phyloP scores from a whole-genome alignment of 1,140 invertebrate genomes.

The Drosophila lini region DNA sequence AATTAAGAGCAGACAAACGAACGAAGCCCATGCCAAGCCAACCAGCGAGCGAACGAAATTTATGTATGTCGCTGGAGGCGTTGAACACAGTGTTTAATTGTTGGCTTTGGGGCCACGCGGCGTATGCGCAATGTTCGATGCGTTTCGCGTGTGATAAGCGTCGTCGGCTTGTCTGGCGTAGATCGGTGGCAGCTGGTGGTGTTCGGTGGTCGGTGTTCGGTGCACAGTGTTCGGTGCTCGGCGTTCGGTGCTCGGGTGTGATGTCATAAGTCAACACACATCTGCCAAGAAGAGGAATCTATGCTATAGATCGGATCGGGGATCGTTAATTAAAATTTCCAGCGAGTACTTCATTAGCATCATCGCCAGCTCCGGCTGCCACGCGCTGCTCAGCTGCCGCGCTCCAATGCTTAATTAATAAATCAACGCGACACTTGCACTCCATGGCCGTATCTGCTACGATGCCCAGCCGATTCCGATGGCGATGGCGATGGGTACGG shows the following conservation, averaged over 20 bases:
- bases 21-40: background rate
- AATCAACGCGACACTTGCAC: constrained; percentile 84
- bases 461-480: constrained; percentile 23
- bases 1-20: constrained; percentile 66
- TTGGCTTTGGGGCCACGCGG: constrained; percentile 54
- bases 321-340: constrained; percentile 79
- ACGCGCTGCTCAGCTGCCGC: constrained; percentile 63
- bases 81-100: constrained; percentile 64
- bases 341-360: constrained; percentile 80
- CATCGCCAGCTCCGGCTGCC: constrained; percentile 58
- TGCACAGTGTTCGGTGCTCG: constrained; percentile 37
- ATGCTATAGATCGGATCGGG: constrained; percentile 62
- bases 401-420: constrained; percentile 84
- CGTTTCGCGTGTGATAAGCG: constrained; percentile 48
- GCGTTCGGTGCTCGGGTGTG: constrained; percentile 53
- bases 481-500: constrained; percentile 13
- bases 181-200: constrained; percentile 43
- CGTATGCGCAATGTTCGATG: constrained; percentile 67
- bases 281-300: constrained; percentile 35
- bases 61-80: constrained; percentile 51
- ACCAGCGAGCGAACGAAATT: constrained; percentile 24
- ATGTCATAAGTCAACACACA: constrained; percentile 77
- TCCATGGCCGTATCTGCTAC: constrained; percentile 63
- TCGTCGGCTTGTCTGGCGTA: constrained; percentile 73
- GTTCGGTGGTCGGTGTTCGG: constrained; percentile 13